Base-by-base conservation (phyloP, 2,797 vertebrate genomes). In the Nothura maculosa region DNA sequence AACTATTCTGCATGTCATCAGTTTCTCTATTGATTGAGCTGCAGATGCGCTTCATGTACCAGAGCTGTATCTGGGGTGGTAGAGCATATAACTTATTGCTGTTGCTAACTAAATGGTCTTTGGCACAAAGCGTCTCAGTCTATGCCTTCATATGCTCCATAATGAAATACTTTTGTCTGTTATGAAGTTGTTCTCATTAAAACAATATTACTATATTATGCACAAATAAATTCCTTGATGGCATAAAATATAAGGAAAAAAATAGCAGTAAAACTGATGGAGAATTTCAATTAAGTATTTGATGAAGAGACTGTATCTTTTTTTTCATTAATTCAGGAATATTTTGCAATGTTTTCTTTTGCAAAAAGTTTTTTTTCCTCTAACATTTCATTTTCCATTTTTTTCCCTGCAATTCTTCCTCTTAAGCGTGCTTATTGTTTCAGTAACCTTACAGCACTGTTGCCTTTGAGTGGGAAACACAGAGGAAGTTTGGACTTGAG, bases 281-380 rank as follows among this genome's bases (percentile, higher is more conserved):
- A 50, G 25, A 50, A 34, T 68, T 50, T 36, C 24, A 68, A 36
- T 68, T 18, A 36, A 34, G 20, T 68, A 36, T 30, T 62, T 62
- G 17, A 19, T 10, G 64, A 50, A 1, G 0, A 1, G 43, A 21
- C 6, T 25, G 4, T 58, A 64, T 19, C 11, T 3, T 30, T 75
- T n/a, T 9, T 66, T 50, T 43, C 10, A 28, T 54, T 5, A 52
- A 8, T 4, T 45, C 4, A 69, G 15, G 36, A 43, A 18, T n/a
- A n/a, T n/a, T n/a, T n/a, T n/a, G n/a, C n/a, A n/a, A n/a, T n/a
- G n/a, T n/a, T n/a, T n/a, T n/a, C n/a, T n/a, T n/a, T n/a, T 73
- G 52, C 19, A 54, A 54, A 82, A 40, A 28, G 3, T 52, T 66
- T 76, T 66, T 76, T 82, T 21, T 43, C 14, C 42, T 43, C 19